These are phyloP conservation scores for Nezara viridula DNA, from an alignment of 2,888 invertebrate species.

Conservation along the genomic window DNA sequence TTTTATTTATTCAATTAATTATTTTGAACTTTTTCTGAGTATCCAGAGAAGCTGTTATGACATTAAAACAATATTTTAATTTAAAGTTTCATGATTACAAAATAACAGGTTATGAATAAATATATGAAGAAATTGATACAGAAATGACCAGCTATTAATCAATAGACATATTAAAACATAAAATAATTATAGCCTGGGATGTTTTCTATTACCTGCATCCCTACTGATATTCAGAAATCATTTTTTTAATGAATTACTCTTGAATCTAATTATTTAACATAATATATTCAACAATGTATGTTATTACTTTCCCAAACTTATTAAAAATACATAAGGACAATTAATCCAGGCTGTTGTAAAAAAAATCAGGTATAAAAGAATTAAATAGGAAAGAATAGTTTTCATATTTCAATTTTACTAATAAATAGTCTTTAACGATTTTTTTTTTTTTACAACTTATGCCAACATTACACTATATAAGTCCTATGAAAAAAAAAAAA, in stretches of 20 bases:
- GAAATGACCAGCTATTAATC: not conserved
- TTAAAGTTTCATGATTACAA: not conserved
- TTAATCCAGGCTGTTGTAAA: not conserved
- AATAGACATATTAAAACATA: not conserved
- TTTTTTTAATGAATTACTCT: not conserved
- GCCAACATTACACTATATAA: too few relatives aligned
- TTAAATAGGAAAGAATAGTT: not conserved
- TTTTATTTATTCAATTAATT: not conserved
- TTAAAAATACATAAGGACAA: not conserved
- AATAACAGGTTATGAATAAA: not conserved
- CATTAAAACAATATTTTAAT: not conserved
- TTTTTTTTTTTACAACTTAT: too few relatives aligned
- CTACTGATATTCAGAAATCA: not conserved
- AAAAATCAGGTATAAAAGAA: not conserved
- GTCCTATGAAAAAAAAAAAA: too few relatives aligned
- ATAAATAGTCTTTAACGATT: not conserved
- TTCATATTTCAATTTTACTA: not conserved
- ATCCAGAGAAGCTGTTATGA: not conserved
- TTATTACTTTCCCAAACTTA: not conserved
- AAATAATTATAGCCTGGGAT: not conserved
- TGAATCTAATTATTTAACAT: not conserved
- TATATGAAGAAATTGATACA: not conserved
- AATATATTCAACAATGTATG: not conserved
- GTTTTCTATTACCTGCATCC: not conserved
- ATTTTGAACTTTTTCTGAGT: not conserved